Base-by-base conservation (phyloP, 2,888 invertebrate genomes). In the Heteropelma amictum region DNA sequence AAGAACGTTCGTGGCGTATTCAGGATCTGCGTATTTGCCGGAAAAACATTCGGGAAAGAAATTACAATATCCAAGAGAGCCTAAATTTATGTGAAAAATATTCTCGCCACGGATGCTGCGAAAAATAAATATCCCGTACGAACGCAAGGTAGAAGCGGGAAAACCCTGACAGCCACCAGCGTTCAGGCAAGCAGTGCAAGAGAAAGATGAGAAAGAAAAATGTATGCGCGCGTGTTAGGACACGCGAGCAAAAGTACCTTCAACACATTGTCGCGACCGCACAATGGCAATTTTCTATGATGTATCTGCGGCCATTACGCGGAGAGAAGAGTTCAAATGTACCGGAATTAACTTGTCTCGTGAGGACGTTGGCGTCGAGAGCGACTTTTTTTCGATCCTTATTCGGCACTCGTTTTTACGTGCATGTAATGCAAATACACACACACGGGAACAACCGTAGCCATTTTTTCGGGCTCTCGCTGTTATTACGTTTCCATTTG, bases 231-330 rank as follows among this genome's bases (percentile, higher is more conserved):
- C 47, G 28, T n/a, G 38, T 23, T 38, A 53, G 64, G 42, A 49
- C 60, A 72, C 49, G 64, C 54, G 45, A 69, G 56, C 40, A 64
- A 45, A 69, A 51, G 61, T 42, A 19, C 49, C 72, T 79, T 84
- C 81, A 84, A 83, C 86, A 84, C 86, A 88, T 88, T 88, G 88
- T 88, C 88, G 86, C 88, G 82, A 84, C 86, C 86, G 68, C 75
- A 86, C 88, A 87, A 86, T 85, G 86, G 88, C 87, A 88, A 89
- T 89, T 88, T 85, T 68, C 82, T 78, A 83, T 89, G 88, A 89
- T 87, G 86, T 87, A 89, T 86, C 74, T 87, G 85, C 77, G 60
- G 76, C 80, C 79, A 80, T 81, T 80, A 79, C 67, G 79, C 79
- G 80, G 77, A 81, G 79, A 77, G 77, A 79, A 80, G 80, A 81